Evolutionary conservation across 2,888 invertebrate species (phyloP).

Genomic region (Pammene aurita): DNA sequence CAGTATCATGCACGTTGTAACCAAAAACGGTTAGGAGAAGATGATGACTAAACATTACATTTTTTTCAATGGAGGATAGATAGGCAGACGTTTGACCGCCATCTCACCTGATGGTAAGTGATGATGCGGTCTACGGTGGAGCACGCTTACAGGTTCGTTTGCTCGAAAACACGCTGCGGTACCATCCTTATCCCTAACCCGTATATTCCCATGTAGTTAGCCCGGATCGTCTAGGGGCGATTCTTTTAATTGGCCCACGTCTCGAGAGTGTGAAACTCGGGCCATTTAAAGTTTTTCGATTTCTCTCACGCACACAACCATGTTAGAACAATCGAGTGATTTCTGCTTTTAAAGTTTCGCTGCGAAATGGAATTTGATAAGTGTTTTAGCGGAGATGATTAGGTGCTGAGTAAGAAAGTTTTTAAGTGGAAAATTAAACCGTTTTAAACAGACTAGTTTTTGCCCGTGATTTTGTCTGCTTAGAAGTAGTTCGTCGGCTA

Average conservation of each 20-base stretch:
- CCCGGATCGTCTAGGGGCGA: slow-evolving; percentile 61
- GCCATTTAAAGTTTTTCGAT: slow-evolving; percentile 80
- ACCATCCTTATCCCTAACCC: background rate
- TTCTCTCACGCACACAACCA: slow-evolving; percentile 53
- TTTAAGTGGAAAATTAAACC: background rate
- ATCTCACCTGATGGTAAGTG: too few relatives aligned
- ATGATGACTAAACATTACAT: too few relatives aligned
- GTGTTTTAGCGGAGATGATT: slow-evolving; percentile 6
- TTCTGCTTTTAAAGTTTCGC: slow-evolving; percentile 18
- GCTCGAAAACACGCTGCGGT: background rate
- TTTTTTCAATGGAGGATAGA: too few relatives aligned
- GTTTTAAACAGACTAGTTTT: too few relatives aligned
- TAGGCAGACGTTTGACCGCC: too few relatives aligned
- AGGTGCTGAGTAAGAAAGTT: background rate
- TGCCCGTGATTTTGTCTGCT: too few relatives aligned
- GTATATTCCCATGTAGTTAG: slow-evolving; percentile 52
- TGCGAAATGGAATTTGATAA: slow-evolving; percentile 23
- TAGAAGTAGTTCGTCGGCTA: too few relatives aligned
- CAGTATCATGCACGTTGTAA: too few relatives aligned
- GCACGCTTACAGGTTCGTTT: too few relatives aligned
- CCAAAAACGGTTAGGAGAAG: too few relatives aligned
- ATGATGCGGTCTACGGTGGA: too few relatives aligned
- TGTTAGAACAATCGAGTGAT: slow-evolving; percentile 26
- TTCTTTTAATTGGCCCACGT: slow-evolving; percentile 78
- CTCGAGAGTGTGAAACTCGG: slow-evolving; percentile 64